Evolutionary conservation across 1,140 invertebrate genomes (phyloP).

Genomic region (Akabosia matsudoensis): DNA sequence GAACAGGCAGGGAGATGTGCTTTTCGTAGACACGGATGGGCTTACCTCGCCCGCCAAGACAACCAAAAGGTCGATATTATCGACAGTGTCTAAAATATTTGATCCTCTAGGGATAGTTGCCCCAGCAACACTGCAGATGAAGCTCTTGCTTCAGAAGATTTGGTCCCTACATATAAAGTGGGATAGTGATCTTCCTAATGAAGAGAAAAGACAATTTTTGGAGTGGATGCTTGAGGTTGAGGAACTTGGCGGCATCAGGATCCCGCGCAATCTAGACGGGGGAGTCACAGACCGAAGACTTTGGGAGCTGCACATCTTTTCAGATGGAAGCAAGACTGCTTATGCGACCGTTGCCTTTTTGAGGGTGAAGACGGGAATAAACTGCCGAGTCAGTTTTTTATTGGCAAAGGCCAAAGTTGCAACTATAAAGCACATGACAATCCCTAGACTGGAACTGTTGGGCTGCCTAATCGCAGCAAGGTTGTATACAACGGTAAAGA

Average conservation of each 20-base stretch:
- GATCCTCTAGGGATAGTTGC: conserved; percentile 30
- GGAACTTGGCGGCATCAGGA: conserved; percentile 31
- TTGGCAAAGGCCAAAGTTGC: conserved; percentile 46
- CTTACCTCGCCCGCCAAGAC: background rate
- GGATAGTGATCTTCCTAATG: conserved; percentile 40
- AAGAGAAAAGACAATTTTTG: conserved; percentile 35
- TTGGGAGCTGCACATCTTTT: conserved; percentile 47
- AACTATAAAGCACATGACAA: conserved; percentile 43
- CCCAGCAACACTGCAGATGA: background rate
- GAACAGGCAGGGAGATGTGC: background rate
- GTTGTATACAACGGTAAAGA: background rate
- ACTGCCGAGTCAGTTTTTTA: conserved; percentile 34
- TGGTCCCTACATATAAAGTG: conserved; percentile 27
- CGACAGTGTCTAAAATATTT: conserved; percentile 24
- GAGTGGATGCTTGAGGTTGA: conserved; percentile 43
- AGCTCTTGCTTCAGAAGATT: conserved; percentile 23
- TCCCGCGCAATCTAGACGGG: too few relatives aligned
- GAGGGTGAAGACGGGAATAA: conserved; percentile 26
- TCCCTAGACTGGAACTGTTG: conserved; percentile 52
- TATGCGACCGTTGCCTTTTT: conserved; percentile 46
- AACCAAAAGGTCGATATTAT: conserved; percentile 38
- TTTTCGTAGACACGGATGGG: background rate
- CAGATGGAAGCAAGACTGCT: conserved; percentile 49
- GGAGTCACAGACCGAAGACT: too few relatives aligned
- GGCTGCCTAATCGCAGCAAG: conserved; percentile 49